phyloP scores from a whole-genome alignment of 1,140 invertebrate species.

The Aporrectodea caliginosa region DNA sequence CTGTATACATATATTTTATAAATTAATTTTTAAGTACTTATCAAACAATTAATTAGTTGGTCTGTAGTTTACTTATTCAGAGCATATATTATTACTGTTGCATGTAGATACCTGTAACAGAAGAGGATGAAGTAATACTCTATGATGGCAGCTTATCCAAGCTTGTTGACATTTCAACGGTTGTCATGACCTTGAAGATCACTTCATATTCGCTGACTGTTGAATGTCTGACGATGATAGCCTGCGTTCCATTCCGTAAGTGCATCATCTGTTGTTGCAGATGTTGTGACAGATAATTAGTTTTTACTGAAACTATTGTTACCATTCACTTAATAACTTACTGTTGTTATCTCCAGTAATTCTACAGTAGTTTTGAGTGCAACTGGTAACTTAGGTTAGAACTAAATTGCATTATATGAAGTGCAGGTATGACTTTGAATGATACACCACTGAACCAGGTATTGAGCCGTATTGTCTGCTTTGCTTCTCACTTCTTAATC shows the following conservation, averaged over 20 bases:
- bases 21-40: not conserved
- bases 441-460: too few species aligned
- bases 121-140: not conserved
- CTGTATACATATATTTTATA: not conserved
- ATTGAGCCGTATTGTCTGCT: too few species aligned
- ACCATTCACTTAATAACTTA: too few species aligned
- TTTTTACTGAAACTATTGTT: too few species aligned
- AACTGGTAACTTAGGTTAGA: not conserved
- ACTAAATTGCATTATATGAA: not conserved
- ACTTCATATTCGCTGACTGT: not conserved
- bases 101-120: not conserved
- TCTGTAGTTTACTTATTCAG: not conserved
- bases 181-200: not conserved
- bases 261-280: not conserved
- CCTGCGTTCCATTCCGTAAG: not conserved
- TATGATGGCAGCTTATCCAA: not conserved
- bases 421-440: too few species aligned
- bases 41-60: not conserved
- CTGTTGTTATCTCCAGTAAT: not conserved
- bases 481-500: too few species aligned
- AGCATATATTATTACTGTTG: too few species aligned
- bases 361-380: not conserved
- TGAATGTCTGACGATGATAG: not conserved
- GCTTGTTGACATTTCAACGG: not conserved
- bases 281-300: too few species aligned